Conservation (phyloP, 2,797 vertebrate genomes). For the Cottoperca gobio region DNA sequence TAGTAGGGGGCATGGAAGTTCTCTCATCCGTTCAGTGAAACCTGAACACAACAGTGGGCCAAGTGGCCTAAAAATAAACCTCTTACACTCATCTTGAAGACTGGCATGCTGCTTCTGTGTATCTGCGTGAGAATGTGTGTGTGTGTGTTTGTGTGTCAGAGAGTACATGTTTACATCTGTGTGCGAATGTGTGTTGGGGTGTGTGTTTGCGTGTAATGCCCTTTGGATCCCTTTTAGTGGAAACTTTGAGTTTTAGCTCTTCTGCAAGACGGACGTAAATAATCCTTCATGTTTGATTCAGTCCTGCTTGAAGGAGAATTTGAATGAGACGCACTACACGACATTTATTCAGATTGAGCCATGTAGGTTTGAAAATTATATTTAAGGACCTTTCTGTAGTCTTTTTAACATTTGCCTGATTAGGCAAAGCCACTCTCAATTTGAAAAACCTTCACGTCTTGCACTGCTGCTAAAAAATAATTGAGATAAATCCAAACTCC, state of each 20-base stretch:
- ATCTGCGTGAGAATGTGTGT: slow-evolving; percentile 24
- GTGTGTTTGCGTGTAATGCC: slow-evolving; percentile 37
- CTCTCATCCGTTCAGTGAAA: slow-evolving; percentile 80
- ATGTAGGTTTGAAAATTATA: slow-evolving; percentile 14
- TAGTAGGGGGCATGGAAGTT: slow-evolving; percentile 67
- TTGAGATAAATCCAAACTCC: slow-evolving; percentile 21
- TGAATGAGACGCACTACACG: slow-evolving; percentile 10
- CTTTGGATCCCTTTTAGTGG: slow-evolving; percentile 60
- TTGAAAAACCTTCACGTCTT: neutral
- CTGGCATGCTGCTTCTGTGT: slow-evolving; percentile 60
- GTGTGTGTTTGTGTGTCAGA: slow-evolving; percentile 19
- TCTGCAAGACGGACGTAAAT: slow-evolving; percentile 37
- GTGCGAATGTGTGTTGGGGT: slow-evolving; percentile 18
- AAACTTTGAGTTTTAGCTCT: slow-evolving; percentile 34
- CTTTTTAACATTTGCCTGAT: slow-evolving; percentile 15
- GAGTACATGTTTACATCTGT: slow-evolving; percentile 30
- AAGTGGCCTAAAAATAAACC: slow-evolving; percentile 82
- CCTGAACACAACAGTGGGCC: slow-evolving; percentile 74
- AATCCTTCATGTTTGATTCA: slow-evolving; percentile 57
- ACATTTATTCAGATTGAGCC: slow-evolving; percentile 6
- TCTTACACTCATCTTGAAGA: slow-evolving; percentile 73
- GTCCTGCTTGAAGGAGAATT: slow-evolving; percentile 40
- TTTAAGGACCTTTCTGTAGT: slow-evolving; percentile 14
- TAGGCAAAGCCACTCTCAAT: neutral
- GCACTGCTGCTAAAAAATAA: neutral